Conservation (phyloP, 2,113 vertebrate species). For the Catharus minimus region DNA sequence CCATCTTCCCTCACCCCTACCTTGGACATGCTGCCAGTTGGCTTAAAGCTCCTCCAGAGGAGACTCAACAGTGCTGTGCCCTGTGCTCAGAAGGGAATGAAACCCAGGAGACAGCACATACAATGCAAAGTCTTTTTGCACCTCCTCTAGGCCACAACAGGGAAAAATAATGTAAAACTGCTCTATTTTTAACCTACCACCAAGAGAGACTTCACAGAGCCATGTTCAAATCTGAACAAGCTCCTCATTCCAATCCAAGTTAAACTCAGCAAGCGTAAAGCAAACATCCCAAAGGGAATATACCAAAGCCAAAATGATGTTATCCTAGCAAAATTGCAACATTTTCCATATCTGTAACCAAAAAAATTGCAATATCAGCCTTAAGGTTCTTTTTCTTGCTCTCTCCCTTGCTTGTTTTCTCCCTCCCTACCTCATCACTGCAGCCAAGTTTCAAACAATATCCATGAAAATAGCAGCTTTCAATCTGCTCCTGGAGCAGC, state of each 20-base stretch:
- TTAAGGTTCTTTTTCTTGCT: background rate
- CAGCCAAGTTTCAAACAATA: slow-evolving; percentile 40
- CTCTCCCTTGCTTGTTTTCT: background rate
- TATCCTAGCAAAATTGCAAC: slow-evolving; percentile 10
- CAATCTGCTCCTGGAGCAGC: slow-evolving; percentile 14
- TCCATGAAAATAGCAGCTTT: slow-evolving; percentile 19
- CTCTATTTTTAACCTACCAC: slow-evolving; percentile 38
- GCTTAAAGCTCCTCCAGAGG: background rate
- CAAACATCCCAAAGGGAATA: slow-evolving; percentile 13
- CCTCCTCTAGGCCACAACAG: background rate
- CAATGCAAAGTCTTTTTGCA: background rate
- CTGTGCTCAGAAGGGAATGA: background rate
- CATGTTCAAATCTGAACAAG: background rate
- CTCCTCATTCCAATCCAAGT: slow-evolving; percentile 45
- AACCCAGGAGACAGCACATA: background rate
- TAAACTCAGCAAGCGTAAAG: slow-evolving; percentile 27
- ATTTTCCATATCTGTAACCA: background rate
- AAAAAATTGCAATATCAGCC: background rate
- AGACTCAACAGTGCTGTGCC: background rate
- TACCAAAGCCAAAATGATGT: slow-evolving; percentile 24
- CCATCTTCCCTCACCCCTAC: background rate
- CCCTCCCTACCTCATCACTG: background rate
- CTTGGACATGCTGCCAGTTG: background rate
- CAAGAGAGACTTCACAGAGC: background rate
- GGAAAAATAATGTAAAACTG: background rate